These are phyloP conservation scores for Oasisia sp. DNA, from an alignment of 2,888 invertebrate species.

Conservation along the genomic window DNA sequence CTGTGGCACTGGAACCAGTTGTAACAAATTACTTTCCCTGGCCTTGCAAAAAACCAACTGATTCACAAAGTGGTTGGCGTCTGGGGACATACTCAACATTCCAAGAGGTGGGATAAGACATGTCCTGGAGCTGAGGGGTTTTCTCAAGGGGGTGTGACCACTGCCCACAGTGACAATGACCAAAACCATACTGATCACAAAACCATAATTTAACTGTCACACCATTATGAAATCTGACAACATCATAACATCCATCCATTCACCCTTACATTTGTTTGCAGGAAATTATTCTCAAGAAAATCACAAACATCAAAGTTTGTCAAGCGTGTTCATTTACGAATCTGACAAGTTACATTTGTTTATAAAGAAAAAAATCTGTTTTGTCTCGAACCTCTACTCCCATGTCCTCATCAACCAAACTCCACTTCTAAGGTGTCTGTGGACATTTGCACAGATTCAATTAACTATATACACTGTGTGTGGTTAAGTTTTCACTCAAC, in stretches of 20 bases:
- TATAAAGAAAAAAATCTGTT: too few species aligned
- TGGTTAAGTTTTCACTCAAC: too few species aligned
- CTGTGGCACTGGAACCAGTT: neutral
- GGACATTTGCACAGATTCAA: too few species aligned
- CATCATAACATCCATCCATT: neutral
- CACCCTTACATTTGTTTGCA: neutral
- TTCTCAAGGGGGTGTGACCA: neutral
- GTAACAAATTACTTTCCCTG: constrained; percentile 17
- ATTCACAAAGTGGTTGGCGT: neutral
- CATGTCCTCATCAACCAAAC: too few species aligned
- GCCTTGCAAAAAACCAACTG: neutral
- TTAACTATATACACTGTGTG: too few species aligned
- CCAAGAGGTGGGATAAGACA: neutral
- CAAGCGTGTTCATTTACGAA: too few species aligned
- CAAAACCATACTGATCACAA: neutral
- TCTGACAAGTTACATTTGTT: too few species aligned
- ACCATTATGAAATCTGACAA: neutral
- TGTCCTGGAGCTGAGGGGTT: neutral
- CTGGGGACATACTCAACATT: neutral
- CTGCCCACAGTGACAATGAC: neutral
- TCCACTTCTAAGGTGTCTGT: too few species aligned
- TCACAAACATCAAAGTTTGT: too few species aligned
- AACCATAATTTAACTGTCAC: neutral
- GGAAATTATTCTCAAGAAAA: too few species aligned
- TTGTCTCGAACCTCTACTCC: too few species aligned